Percentiles rank a stretch among this genome's conserved stretches.
Evolutionary conservation across 2,888 invertebrate species (phyloP).

Genomic region (Drosophila colorata): DNA sequence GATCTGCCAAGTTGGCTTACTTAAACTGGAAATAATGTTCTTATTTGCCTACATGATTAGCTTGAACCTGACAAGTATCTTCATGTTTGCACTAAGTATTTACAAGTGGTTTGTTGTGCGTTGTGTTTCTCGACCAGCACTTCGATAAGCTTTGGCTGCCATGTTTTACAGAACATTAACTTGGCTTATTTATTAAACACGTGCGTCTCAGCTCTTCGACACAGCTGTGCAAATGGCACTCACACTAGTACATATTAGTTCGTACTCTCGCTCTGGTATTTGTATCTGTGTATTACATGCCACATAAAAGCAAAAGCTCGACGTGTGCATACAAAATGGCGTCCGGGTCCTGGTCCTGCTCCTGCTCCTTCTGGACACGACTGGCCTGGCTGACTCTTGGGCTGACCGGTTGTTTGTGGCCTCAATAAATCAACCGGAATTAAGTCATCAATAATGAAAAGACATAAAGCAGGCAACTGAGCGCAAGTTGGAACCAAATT

Average conservation of each 20-base stretch:
- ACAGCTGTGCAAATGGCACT: conserved; percentile 39
- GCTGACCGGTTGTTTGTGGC: conserved; percentile 64
- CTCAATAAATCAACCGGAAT: conserved; percentile 82
- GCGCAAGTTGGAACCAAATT: conserved; percentile 39
- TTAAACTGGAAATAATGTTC: not conserved
- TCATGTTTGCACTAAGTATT: conserved; percentile 13
- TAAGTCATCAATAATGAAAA: conserved; percentile 82
- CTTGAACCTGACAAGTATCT: conserved; percentile 5
- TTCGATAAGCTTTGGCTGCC: conserved; percentile 36
- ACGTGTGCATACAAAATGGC: conserved; percentile 72
- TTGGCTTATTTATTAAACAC: conserved; percentile 77
- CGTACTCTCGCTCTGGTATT: conserved; percentile 10
- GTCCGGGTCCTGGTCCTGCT: conserved; percentile 13
- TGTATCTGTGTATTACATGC: conserved; percentile 30
- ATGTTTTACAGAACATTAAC: conserved; percentile 66
- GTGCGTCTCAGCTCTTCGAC: conserved; percentile 36
- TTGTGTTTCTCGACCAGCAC: conserved; percentile 16
- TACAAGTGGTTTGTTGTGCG: conserved; percentile 13
- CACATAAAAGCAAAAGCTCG: conserved; percentile 34
- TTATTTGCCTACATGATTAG: not conserved
- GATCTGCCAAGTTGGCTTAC: not conserved
- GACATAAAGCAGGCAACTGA: conserved; percentile 66
- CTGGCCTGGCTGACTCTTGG: conserved; percentile 25
- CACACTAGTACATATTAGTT: conserved; percentile 9
- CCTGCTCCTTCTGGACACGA: conserved; percentile 30